Evolutionary conservation across 2,888 invertebrate genomes (phyloP).

Genomic region (Pristionchus japonicus): DNA sequence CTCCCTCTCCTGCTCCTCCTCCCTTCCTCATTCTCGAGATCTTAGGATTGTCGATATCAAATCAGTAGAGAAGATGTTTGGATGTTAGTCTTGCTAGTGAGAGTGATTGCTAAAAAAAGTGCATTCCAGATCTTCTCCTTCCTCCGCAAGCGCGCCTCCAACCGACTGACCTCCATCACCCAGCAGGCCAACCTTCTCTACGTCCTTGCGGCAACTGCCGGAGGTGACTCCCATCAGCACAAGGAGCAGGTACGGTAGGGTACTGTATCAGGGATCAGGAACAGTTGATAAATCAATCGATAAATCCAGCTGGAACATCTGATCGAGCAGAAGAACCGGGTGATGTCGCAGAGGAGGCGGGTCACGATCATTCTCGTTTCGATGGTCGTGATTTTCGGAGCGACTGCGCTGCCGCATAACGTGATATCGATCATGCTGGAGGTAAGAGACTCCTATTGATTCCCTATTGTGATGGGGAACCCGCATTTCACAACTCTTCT

Average conservation of each 20-base stretch:
- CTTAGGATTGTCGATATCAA: neutral
- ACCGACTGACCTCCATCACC: constrained; percentile 57
- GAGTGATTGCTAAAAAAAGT: too few species aligned
- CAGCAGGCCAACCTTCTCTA: constrained; percentile 62
- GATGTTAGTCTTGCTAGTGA: too few species aligned
- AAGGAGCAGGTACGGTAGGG: constrained; percentile 55
- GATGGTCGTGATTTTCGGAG: constrained; percentile 51
- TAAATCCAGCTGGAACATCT: constrained; percentile 56
- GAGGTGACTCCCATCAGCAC: constrained; percentile 58
- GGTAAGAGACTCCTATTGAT: neutral
- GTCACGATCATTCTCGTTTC: constrained; percentile 60
- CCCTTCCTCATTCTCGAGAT: neutral
- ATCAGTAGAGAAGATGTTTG: too few species aligned
- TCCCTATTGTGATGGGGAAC: too few species aligned
- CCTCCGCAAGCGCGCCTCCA: constrained; percentile 54
- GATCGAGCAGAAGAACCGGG: constrained; percentile 58
- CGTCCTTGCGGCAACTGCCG: constrained; percentile 59
- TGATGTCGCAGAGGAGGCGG: constrained; percentile 54
- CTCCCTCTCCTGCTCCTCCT: too few species aligned
- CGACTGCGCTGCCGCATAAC: constrained; percentile 53
- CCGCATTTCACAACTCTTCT: too few species aligned
- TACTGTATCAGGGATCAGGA: neutral
- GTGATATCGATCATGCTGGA: constrained; percentile 53
- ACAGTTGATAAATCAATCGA: neutral
- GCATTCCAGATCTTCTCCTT: constrained; percentile 56